phyloP scores from a whole-genome alignment of 2,888 invertebrate species.

The Melipona beecheii region DNA sequence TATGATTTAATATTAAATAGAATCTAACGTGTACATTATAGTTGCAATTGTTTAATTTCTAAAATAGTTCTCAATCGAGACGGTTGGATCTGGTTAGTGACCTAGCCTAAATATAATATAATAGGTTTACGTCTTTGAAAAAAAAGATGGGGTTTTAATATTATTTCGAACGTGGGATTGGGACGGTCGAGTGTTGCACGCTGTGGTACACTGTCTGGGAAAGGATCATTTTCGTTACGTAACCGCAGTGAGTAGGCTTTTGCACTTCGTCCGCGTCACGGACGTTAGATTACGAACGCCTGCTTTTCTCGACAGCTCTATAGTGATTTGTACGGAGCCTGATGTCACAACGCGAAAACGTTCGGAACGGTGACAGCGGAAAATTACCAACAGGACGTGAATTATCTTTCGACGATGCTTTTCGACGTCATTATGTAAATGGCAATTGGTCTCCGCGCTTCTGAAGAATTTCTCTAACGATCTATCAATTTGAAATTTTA shows the following conservation, averaged over 20 bases:
- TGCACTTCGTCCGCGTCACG: slow-evolving; percentile 23
- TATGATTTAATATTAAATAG: too few species aligned
- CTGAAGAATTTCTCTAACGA: not conserved
- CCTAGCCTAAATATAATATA: not conserved
- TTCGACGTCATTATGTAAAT: not conserved
- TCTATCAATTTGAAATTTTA: not conserved
- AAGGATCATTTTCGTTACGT: slow-evolving; percentile 37
- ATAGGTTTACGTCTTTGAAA: not conserved
- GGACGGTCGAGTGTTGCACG: slow-evolving; percentile 22
- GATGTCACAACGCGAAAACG: slow-evolving; percentile 17
- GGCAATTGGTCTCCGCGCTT: not conserved
- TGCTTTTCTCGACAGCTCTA: slow-evolving; percentile 20
- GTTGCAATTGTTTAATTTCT: not conserved
- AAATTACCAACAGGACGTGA: slow-evolving; percentile 1
- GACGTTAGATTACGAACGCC: slow-evolving; percentile 21
- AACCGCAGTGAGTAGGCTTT: slow-evolving; percentile 25
- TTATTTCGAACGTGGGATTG: slow-evolving; percentile 26
- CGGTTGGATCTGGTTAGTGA: not conserved
- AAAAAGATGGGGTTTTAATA: slow-evolving; percentile 9
- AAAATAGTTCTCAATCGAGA: not conserved
- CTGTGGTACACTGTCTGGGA: slow-evolving; percentile 16
- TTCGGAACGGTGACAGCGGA: slow-evolving; percentile 6
- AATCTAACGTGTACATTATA: too few species aligned
- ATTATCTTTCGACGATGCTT: not conserved
- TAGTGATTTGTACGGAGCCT: not conserved